Evolutionary conservation across 2,888 invertebrate genomes (phyloP).

Genomic region (Melangyna quadrimaculata): DNA sequence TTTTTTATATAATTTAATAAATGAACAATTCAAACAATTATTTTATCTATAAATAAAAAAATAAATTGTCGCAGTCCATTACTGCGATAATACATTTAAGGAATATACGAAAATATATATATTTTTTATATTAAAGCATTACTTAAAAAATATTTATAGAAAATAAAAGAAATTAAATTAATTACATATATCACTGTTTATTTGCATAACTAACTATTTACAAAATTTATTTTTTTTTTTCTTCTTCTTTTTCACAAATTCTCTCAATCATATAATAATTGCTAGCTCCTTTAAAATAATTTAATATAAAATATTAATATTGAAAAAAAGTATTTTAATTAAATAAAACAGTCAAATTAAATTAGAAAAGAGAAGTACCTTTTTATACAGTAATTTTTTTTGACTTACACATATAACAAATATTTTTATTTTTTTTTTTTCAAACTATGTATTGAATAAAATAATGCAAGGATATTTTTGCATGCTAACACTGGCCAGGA

Average conservation of each 20-base stretch:
- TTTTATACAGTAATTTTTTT: conserved; percentile 59
- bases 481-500: conserved; percentile 65
- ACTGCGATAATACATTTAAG: conserved; percentile 16
- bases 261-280: conserved; percentile 27
- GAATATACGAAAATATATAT: neutral
- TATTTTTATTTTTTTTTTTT: conserved; percentile 47
- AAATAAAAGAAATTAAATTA: conserved; percentile 58
- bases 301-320: conserved; percentile 52
- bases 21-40: conserved; percentile 13
- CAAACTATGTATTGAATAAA: conserved; percentile 20
- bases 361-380: conserved; percentile 34
- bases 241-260: conserved; percentile 55
- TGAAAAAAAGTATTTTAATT: conserved; percentile 62
- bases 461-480: conserved; percentile 40
- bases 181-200: conserved; percentile 71
- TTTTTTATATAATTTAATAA: conserved; percentile 7
- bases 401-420: conserved; percentile 69
- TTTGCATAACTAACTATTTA: conserved; percentile 59
- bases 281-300: conserved; percentile 65
- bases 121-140: conserved; percentile 57
- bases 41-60: conserved; percentile 11
- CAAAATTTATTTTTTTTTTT: conserved; percentile 30
- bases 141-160: conserved; percentile 42
- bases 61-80: neutral
- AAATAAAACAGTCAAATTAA: conserved; percentile 68